These are phyloP conservation scores for Chaetodon auriga DNA, from an alignment of 2,113 vertebrate species.

Conservation along the genomic window DNA sequence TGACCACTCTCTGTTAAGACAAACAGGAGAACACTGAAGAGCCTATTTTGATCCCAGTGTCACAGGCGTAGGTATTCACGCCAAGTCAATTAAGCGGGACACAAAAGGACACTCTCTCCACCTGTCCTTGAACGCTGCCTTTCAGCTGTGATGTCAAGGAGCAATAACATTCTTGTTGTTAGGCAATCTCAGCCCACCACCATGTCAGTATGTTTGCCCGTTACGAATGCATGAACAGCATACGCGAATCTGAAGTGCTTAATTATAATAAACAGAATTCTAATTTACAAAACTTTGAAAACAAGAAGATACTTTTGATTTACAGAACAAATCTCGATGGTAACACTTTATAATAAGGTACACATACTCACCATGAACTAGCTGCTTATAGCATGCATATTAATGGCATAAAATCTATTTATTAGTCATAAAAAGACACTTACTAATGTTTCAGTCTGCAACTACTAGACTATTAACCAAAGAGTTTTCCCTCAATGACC, in stretches of 20 bases:
- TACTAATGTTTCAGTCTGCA: too few species aligned
- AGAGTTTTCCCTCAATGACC: too few species aligned
- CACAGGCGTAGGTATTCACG: conserved; percentile 29
- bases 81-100: conserved; percentile 19
- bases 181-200: not conserved
- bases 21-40: conserved; percentile 25
- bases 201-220: not conserved
- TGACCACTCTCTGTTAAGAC: conserved; percentile 28
- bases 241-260: conserved; percentile 1
- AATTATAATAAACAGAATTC: not conserved
- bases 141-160: conserved; percentile 51
- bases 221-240: not conserved
- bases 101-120: conserved; percentile 59
- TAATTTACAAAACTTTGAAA: not conserved
- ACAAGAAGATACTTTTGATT: not conserved
- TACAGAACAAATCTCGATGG: too few species aligned
- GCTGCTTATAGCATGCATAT: too few species aligned
- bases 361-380: too few species aligned
- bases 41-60: conserved; percentile 27
- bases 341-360: too few species aligned
- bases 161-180: conserved; percentile 38
- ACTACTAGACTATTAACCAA: too few species aligned
- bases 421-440: too few species aligned
- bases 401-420: too few species aligned
- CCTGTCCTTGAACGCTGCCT: conserved; percentile 40